These are phyloP conservation scores for Dinocampus coccinellae DNA, from an alignment of 2,888 invertebrate species.

Conservation along the genomic window DNA sequence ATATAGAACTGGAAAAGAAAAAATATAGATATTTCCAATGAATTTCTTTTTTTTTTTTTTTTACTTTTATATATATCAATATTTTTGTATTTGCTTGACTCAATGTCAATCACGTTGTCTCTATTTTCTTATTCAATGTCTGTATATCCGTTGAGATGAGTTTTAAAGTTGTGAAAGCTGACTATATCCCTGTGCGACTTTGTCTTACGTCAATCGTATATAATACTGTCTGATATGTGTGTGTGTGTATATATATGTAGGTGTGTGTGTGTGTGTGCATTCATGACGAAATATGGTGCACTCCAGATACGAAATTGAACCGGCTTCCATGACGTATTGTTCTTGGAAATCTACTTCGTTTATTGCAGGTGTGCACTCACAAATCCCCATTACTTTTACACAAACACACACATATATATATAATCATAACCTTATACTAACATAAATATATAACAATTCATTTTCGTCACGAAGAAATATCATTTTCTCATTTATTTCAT, in stretches of 20 bases:
- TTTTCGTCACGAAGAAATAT: not conserved
- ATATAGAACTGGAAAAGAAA: not conserved
- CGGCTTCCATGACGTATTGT: conserved; percentile 44
- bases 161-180: too few relatives aligned
- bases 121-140: not conserved
- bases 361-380: conserved; percentile 13
- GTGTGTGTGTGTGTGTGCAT: not conserved
- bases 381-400: conserved; percentile 12
- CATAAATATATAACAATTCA: not conserved
- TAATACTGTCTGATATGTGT: too few relatives aligned
- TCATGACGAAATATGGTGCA: conserved; percentile 18
- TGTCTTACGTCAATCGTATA: too few relatives aligned
- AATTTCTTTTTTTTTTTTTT: not conserved
- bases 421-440: not conserved
- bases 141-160: not conserved
- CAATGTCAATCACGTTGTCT: not conserved
- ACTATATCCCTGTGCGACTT: too few relatives aligned
- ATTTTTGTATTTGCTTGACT: too few relatives aligned
- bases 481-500: too few relatives aligned
- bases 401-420: conserved; percentile 14
- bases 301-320: conserved; percentile 44
- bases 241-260: too few relatives aligned
- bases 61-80: not conserved
- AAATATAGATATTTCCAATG: not conserved
- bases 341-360: conserved; percentile 10